Evolutionary conservation across 2,888 invertebrate genomes (phyloP), one percentile per base, ranked within the genome.

Genomic region (Eilema sororculum): DNA sequence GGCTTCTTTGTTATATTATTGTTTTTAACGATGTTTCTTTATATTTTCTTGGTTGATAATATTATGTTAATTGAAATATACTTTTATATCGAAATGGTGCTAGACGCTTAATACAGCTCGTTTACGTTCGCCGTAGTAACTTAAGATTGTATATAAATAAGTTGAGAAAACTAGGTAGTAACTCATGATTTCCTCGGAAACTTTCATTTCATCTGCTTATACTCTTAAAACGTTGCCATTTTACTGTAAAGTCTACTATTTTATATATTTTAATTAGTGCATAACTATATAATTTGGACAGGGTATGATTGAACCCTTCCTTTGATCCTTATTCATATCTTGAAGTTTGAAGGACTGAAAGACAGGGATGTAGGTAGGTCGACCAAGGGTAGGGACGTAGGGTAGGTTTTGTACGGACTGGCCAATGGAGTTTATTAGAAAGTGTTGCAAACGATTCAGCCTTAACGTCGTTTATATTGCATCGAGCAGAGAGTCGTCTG

Each of bases 41-140:
- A 84, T 91, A 89, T 91, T 87, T 89, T 89, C 89, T 91, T 90
- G 92, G 86, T 94, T 94, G 88, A 89, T 93, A 94, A 93, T 93
- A 89, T 94, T 93, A 93, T 94, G 90, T 93, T 93, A 81, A 87
- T 90, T 86, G 87, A 89, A 87, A 90, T 92, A 92, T 93, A 93
- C 90, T 87, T 91, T 90, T 92, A 91, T 93, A 93, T 94, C 90
- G 86, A 91, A 94, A 95, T 95, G 95, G 95, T 95, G 95, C 95
- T 95, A 95, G 94, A 93, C 88, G 94, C 93, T 94, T 90, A 78
- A 87, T 87, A 89, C 89, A 88, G 84, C 84, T 90, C 86, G 86
- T 89, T 92, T 91, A 86, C 90, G 75, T 92, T 93, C 86, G 88
- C 90, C 84, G 82, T 93, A 91, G 87, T 85, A 88, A 89, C 52